Base-by-base conservation (phyloP, 1,140 invertebrate genomes). In the Zaprionus taronus region DNA sequence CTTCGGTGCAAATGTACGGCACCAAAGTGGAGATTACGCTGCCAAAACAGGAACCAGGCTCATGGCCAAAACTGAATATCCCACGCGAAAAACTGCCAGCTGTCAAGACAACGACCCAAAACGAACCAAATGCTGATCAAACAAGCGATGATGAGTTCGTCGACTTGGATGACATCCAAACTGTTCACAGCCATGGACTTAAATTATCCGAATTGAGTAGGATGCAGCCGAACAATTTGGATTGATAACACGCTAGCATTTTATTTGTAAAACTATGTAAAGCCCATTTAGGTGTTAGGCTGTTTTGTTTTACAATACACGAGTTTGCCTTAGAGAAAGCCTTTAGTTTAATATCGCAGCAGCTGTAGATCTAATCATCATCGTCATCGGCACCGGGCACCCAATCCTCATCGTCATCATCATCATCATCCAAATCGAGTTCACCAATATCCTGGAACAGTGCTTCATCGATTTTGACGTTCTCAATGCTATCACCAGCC, bases 21-120 rank as follows among this genome's bases (percentile, higher is more conserved):
- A 97, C 98, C n/a, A 99, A 99, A 95, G 95, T 99, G 20, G 99
- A 99, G 94, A 97, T 99, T 12, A 98, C 97, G 83, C 91, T 99
- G 83, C 96, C 96, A 73, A 99, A 99, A 94, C 95, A 95, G 1
- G 97, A 98, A 83, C 94, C 96, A 3, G 95, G 96, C 20, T 95
- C 95, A 56, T 99, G 99, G 99, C 84, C 94, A 3, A 95, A 95
- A 77, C 91, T 98, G 11, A 95, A 96, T 83, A 95, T 97, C 80
- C 95, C 95, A 4, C 93, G 94, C 73, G 73, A 77, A 14, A 72
- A 49, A 28, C 49, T 77, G 44, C 84, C 89, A 26, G 77, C 74
- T 6, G 76, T 66, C 1, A 64, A 64, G 58, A 57, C 15, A 15
- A 22, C 57, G 9, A 41, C 28, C 5, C 24, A 57, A 58, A 61